Conservation (phyloP, 1,140 invertebrate genomes). For the Penaeus vannamei region DNA sequence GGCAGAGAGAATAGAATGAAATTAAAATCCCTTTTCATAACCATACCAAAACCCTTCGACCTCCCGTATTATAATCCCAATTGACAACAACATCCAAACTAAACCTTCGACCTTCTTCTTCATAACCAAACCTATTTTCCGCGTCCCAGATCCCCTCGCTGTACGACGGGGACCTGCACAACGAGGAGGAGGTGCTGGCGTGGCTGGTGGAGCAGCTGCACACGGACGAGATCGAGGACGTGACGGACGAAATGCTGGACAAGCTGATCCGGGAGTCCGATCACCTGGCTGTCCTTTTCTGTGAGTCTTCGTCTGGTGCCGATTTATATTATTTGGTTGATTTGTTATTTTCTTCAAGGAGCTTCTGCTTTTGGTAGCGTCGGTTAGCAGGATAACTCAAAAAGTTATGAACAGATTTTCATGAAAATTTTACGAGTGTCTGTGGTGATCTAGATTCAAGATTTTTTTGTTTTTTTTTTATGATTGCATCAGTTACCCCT, state of each 20-base stretch:
- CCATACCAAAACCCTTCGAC: too few species aligned
- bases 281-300: conserved; percentile 91
- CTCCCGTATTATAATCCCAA: too few species aligned
- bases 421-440: neutral
- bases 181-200: conserved; percentile 91
- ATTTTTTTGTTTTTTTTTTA: neutral
- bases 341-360: neutral
- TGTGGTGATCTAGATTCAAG: neutral
- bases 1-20: too few species aligned
- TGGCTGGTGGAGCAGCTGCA: conserved; percentile 89
- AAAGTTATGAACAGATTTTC: too few species aligned
- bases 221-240: conserved; percentile 95
- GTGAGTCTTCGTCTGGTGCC: conserved; percentile 77
- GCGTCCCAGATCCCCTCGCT: conserved; percentile 64
- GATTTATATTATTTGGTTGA: neutral
- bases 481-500: too few species aligned
- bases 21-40: too few species aligned
- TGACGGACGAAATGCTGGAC: conserved; percentile 94
- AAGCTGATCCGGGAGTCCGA: conserved; percentile 89
- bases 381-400: too few species aligned
- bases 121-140: neutral
- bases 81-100: neutral
- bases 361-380: neutral
- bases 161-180: conserved; percentile 80
- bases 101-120: neutral